Conservation (phyloP, 2,888 invertebrate genomes). For the Rhaphigaster nebulosa region DNA sequence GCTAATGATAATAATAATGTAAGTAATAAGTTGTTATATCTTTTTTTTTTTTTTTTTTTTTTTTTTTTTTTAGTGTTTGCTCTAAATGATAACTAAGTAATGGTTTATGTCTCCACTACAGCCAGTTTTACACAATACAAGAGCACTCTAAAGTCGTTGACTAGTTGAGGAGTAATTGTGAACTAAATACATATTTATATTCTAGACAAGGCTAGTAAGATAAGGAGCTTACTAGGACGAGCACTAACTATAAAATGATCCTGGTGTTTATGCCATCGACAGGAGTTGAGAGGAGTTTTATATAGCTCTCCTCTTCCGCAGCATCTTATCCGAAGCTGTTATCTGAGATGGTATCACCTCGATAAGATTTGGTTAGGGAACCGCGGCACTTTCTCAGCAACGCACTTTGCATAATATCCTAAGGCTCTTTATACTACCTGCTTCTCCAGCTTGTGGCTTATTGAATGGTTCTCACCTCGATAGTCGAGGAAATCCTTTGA, state of each 20-base stretch:
- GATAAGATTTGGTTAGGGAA: slow-evolving; percentile 43
- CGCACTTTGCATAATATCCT: slow-evolving; percentile 41
- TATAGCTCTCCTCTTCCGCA: neutral
- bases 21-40: too few relatives aligned
- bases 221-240: neutral
- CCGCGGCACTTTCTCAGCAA: slow-evolving; percentile 2
- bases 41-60: too few relatives aligned
- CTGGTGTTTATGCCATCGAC: neutral
- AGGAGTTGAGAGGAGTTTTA: neutral
- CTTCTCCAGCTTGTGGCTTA: slow-evolving; percentile 15
- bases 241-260: slow-evolving; percentile 8
- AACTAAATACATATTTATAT: neutral
- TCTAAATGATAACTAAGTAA: too few relatives aligned
- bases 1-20: too few relatives aligned
- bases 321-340: slow-evolving; percentile 22
- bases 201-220: neutral
- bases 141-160: too few relatives aligned
- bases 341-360: slow-evolving; percentile 24
- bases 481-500: neutral
- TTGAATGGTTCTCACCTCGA: slow-evolving; percentile 24
- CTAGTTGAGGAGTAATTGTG: neutral
- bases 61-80: too few relatives aligned
- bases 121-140: too few relatives aligned
- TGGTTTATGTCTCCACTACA: too few relatives aligned
- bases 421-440: neutral